Percentiles rank a stretch among this genome's conserved stretches.
phyloP scores from a whole-genome alignment of 2,797 vertebrate species.

The Hemitrygon akajei region DNA sequence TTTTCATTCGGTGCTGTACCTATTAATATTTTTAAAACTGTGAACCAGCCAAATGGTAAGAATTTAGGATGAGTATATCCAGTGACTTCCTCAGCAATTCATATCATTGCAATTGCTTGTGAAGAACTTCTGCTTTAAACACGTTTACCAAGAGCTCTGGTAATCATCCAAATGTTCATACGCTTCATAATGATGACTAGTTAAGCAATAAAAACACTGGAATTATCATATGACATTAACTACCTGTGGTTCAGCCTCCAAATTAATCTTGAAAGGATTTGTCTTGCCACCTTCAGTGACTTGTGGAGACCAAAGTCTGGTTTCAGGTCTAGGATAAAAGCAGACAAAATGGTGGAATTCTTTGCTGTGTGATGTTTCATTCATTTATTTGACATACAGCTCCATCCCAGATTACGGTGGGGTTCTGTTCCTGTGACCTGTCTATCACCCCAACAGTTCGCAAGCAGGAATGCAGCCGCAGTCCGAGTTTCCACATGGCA shows the following conservation, averaged over 20 bases:
- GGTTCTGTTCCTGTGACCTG: too few relatives aligned
- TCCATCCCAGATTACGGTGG: too few relatives aligned
- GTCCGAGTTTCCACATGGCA: too few relatives aligned
- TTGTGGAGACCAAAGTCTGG: slow-evolving; percentile 82
- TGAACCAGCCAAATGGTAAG: background rate
- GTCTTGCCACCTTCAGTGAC: slow-evolving; percentile 69
- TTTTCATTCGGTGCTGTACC: background rate
- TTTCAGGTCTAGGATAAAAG: slow-evolving; percentile 64
- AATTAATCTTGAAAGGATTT: slow-evolving; percentile 82
- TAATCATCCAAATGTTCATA: background rate
- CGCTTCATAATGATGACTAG: background rate
- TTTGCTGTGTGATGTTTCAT: background rate
- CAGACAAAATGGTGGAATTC: background rate
- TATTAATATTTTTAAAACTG: background rate
- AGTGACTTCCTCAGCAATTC: background rate
- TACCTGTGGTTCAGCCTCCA: slow-evolving; percentile 88
- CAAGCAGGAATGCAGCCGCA: too few relatives aligned
- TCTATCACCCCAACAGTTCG: too few relatives aligned
- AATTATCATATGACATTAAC: slow-evolving; percentile 42
- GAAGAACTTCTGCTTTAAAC: background rate
- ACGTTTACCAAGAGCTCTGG: background rate
- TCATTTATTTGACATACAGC: background rate
- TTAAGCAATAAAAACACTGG: background rate
- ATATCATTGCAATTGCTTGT: background rate
- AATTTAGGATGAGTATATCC: background rate